Evolutionary conservation across 2,113 vertebrate genomes (phyloP), one percentile per base, ranked within the genome.

Genomic region (Ammodytes dubius): DNA sequence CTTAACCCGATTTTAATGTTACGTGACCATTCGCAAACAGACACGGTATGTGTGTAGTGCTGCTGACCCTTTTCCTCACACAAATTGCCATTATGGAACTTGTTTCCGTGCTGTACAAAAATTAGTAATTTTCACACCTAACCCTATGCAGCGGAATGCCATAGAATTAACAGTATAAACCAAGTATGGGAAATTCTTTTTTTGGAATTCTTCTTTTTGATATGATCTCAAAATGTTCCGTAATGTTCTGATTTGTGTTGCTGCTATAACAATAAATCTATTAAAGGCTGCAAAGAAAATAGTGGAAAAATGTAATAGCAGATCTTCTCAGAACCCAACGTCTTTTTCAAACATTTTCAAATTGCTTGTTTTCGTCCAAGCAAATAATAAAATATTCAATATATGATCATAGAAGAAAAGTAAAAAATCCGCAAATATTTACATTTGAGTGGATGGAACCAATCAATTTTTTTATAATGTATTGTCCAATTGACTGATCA

Each of bases 1-100:
- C 52, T 85, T 77, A 85, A 86, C 64, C 14, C 54, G 66, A 77
- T 87, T 85, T 81, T 14, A 68, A 47, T n/a, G 67, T 77, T 70
- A 47, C 54, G 82, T 7, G 63, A 78, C 39, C 70, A n/a, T 59
- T 77, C 74, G 70, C 69, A 70, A 35, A 74, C 57, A 64, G 71
- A 35, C 61, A 39, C 17, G 14, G 12, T 35, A 47, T 50, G 35
- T 7, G 12, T 11, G 50, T 27, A 10, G 45, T 40, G 15, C 39
- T 40, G 15, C 39, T 13, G 17, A 70, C 0, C 10, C 40, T 39
- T 35, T 46, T 49, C 54, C 45, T 54, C 15, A 63, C 60, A 59
- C 7, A 54, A 69, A 50, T 17, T 57, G 19, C 17, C 67, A 60
- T 27, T 27, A 27, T 27, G 27, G 27, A 27, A 27, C 27, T 27